Evolutionary conservation across 2,888 invertebrate species (phyloP).

Genomic region (Pollenia griseotomentosa): DNA sequence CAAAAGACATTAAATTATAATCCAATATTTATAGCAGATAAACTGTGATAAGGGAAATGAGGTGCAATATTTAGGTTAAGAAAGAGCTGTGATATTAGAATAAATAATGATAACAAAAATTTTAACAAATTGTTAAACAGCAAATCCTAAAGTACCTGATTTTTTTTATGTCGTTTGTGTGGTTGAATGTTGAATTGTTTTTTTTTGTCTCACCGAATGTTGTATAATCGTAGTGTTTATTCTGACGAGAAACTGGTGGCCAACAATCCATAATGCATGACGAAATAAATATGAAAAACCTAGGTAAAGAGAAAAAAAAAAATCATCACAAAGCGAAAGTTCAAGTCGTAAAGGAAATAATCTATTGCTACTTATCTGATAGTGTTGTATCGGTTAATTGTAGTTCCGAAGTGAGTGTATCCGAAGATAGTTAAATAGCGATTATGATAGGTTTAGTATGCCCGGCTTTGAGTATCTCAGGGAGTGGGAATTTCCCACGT

Average conservation of each 20-base stretch:
- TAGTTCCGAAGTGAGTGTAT: not conserved
- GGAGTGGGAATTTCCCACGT: not conserved
- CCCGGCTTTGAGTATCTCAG: not conserved
- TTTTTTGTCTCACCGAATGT: not conserved
- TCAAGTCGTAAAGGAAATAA: too few species aligned
- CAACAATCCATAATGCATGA: too few species aligned
- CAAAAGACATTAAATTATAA: constrained; percentile 1
- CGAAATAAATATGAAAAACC: too few species aligned
- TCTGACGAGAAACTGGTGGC: not conserved
- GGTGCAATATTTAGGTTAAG: not conserved
- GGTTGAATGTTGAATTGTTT: not conserved
- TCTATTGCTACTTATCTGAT: too few species aligned
- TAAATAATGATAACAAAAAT: not conserved
- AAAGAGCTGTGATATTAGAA: not conserved
- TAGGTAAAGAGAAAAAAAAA: too few species aligned
- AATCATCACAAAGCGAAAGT: too few species aligned
- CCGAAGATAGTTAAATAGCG: not conserved
- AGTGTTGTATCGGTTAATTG: too few species aligned
- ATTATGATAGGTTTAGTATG: not conserved
- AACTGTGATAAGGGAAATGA: not conserved
- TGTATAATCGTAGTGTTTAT: not conserved
- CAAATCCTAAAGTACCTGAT: not conserved
- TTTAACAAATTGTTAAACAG: not conserved
- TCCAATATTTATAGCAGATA: not conserved
- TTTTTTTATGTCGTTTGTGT: not conserved